A percentile compares a stretch with the other conserved stretches of the same genome.
These are phyloP conservation scores for Pelvicachromis taeniatus DNA, from an alignment of 2,113 vertebrate genomes.

Conservation along the genomic window DNA sequence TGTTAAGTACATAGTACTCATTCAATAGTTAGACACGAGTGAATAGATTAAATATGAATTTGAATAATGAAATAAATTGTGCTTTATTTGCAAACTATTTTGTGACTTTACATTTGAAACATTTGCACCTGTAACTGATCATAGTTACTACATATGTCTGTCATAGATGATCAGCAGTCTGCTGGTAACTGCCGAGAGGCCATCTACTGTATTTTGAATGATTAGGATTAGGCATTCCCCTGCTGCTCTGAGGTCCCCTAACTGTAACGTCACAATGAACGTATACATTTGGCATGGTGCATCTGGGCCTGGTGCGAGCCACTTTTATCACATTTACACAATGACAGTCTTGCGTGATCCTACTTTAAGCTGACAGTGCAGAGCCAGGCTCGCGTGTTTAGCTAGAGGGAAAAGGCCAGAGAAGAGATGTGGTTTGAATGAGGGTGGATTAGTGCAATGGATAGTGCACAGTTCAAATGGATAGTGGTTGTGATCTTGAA, in stretches of 20 bases:
- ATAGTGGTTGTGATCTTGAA: slow-evolving; percentile 38
- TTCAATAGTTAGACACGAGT: background rate
- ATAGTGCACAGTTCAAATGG: slow-evolving; percentile 33
- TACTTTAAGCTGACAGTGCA: slow-evolving; percentile 56
- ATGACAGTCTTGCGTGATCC: slow-evolving; percentile 55
- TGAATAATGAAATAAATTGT: background rate
- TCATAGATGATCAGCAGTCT: slow-evolving; percentile 8
- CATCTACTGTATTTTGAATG: slow-evolving; percentile 58
- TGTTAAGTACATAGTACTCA: background rate
- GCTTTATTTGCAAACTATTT: background rate
- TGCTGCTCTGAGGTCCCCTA: slow-evolving; percentile 20
- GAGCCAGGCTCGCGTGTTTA: slow-evolving; percentile 36
- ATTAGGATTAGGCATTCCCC: slow-evolving; percentile 48
- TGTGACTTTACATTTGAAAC: background rate
- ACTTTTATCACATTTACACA: slow-evolving; percentile 67
- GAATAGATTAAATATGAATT: background rate
- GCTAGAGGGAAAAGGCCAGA: slow-evolving; percentile 50
- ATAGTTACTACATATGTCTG: background rate
- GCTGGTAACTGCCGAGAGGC: slow-evolving; percentile 13
- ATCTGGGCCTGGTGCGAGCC: slow-evolving; percentile 24
- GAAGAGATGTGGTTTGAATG: slow-evolving; percentile 45
- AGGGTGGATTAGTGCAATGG: slow-evolving; percentile 37
- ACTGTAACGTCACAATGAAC: slow-evolving; percentile 32
- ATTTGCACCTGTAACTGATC: background rate
- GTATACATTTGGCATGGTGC: slow-evolving; percentile 34